Base-by-base conservation (phyloP, 2,888 invertebrate genomes). In the Pantelozetes paolii region DNA sequence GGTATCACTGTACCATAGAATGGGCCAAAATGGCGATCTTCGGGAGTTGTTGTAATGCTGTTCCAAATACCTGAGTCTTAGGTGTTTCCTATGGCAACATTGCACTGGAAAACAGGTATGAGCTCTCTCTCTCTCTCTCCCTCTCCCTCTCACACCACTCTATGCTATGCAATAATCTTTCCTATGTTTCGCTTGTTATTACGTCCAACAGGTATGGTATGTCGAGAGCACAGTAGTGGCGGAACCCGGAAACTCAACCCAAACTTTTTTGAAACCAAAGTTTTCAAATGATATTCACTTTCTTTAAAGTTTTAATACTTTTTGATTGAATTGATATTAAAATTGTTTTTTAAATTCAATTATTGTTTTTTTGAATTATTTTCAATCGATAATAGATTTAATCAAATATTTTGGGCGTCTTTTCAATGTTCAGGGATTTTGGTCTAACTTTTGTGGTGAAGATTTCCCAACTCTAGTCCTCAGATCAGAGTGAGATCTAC, bases 1-100 rank as follows among this genome's bases (percentile, higher is more conserved):
- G 6, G 50, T 20, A 3, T 50, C 20, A 54, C 3, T 62, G 36
- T 18, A n/a, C 8, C n/a, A 32, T 62, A 32, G 32, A 18, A 13
- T 9, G 5, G 28, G 13, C 62, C 62, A 62, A 62, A 62, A 62
- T 62, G 62, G 62, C 62, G 62, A 54, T 23, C 54, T 62, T 62
- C 62, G 32, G 62, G n/a, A 62, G 36, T 62, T 20, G n/a, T n/a
- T 50, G 50, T 20, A 50, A 20, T 50, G 23, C 62, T 62, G 62
- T 62, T 32, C 62, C 62, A 62, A 32, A 62, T 62, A 62, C 62
- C 62, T 62, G 62, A 62, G 62, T 32, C 62, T 62, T 62, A 62
- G 62, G 62, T 62, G 62, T 62, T 62, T 62, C 62, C 62, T 62
- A 62, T 62, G 36, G 62, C 62, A 62, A 62, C 62, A 32, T 62